Percentiles rank a stretch among this genome's conserved stretches.
Conservation (phyloP, 2,797 vertebrate species). For the Acanthurus tractus region DNA sequence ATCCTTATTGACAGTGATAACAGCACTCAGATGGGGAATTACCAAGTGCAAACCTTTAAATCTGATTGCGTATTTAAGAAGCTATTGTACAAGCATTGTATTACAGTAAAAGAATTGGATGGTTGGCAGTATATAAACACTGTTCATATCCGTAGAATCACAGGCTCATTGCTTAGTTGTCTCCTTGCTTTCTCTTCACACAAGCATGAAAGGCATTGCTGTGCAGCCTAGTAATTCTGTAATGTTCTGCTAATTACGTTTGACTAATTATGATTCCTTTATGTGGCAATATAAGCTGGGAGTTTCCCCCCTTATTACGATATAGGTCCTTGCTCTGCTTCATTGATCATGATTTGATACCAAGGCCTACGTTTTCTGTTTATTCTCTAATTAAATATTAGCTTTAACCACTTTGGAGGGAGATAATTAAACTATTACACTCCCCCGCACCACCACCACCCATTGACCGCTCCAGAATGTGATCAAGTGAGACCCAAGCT, state of each 20-base stretch:
- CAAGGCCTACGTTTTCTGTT: slow-evolving; percentile 80
- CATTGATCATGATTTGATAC: slow-evolving; percentile 81
- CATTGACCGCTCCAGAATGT: slow-evolving; percentile 82
- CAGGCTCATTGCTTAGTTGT: slow-evolving; percentile 65
- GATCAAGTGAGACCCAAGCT: slow-evolving; percentile 83
- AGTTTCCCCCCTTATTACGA: slow-evolving; percentile 76
- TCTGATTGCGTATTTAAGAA: slow-evolving; percentile 32
- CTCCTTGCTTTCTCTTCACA: slow-evolving; percentile 78
- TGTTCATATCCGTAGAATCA: slow-evolving; percentile 41
- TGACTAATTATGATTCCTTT: slow-evolving; percentile 86
- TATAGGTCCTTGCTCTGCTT: slow-evolving; percentile 74
- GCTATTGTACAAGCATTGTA: slow-evolving; percentile 14
- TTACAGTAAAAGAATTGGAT: slow-evolving; percentile 26
- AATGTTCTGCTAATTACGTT: slow-evolving; percentile 87
- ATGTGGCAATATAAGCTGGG: slow-evolving; percentile 79
- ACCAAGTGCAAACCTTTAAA: slow-evolving; percentile 35
- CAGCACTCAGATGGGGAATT: slow-evolving; percentile 13
- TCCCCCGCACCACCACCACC: slow-evolving; percentile 42
- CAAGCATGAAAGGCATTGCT: slow-evolving; percentile 83
- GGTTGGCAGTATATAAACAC: slow-evolving; percentile 37
- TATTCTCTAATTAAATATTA: slow-evolving; percentile 87
- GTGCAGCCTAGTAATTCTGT: slow-evolving; percentile 79
- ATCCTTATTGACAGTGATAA: slow-evolving; percentile 45
- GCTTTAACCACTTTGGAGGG: slow-evolving; percentile 78
- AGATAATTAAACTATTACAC: slow-evolving; percentile 81